A percentile compares a stretch with the other conserved stretches of the same genome.
phyloP scores from a whole-genome alignment of 1,140 invertebrate species.

The Drosophila sulfurigaster region DNA sequence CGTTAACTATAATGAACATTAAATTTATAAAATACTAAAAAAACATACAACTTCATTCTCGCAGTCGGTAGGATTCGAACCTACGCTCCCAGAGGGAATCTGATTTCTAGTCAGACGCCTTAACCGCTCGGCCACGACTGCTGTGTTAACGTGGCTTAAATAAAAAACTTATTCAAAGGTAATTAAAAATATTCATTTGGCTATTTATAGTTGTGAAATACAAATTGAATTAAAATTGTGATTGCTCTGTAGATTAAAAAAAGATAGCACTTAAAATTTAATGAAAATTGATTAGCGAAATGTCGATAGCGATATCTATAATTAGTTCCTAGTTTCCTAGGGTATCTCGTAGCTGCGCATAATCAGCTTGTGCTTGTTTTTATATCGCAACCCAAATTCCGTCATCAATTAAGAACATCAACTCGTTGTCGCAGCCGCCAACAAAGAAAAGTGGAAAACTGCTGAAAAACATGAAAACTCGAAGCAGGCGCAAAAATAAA shows the following conservation, averaged over 20 bases:
- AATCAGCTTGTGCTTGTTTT: slow-evolving; percentile 30
- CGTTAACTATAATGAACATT: too few relatives aligned
- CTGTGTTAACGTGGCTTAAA: slow-evolving; percentile 53
- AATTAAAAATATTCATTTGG: background rate
- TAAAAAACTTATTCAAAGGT: too few relatives aligned
- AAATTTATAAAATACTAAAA: too few relatives aligned
- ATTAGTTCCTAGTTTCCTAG: background rate
- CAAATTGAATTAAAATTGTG: background rate
- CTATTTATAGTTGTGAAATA: background rate
- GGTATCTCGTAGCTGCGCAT: background rate
- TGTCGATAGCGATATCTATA: too few relatives aligned
- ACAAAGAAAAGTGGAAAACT: slow-evolving; percentile 44
- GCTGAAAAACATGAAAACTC: slow-evolving; percentile 20
- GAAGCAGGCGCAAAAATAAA: slow-evolving; percentile 36
- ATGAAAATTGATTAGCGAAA: background rate
- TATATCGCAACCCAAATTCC: slow-evolving; percentile 78
- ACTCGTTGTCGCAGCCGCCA: slow-evolving; percentile 64
- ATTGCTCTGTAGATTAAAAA: background rate
- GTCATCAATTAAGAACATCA: slow-evolving; percentile 83
- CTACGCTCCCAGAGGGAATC: slow-evolving; percentile 94
- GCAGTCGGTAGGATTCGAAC: slow-evolving; percentile 94
- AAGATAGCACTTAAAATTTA: background rate
- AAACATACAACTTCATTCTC: slow-evolving; percentile 47
- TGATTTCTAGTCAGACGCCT: slow-evolving; percentile 94
- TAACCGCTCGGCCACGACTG: slow-evolving; percentile 94